Evolutionary conservation across 1,140 invertebrate species (phyloP).

Genomic region (Patella vulgata): DNA sequence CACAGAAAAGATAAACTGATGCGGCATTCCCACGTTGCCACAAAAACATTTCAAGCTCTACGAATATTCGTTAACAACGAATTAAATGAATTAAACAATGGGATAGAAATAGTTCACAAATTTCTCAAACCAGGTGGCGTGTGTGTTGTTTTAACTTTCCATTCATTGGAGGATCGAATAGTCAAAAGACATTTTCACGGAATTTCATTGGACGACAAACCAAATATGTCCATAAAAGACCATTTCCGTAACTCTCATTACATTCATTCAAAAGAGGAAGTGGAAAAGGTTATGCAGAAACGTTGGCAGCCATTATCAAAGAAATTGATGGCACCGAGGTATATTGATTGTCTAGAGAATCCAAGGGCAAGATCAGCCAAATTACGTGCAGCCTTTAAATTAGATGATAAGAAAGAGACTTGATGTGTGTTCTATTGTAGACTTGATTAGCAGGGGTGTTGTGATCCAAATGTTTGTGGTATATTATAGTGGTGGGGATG

Average conservation of each 20-base stretch:
- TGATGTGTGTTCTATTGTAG: neutral
- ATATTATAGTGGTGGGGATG: too few relatives aligned
- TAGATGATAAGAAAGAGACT: conserved; percentile 1
- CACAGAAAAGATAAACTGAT: conserved; percentile 75
- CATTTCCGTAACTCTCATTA: conserved; percentile 25
- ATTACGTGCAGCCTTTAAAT: conserved; percentile 81
- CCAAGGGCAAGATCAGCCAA: conserved; percentile 88
- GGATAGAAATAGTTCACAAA: conserved; percentile 79
- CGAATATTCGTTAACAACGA: conserved; percentile 98
- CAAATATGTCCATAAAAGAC: conserved; percentile 37
- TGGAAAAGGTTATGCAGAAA: conserved; percentile 72
- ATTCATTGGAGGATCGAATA: conserved; percentile 95
- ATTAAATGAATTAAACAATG: conserved; percentile 94
- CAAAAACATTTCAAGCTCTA: conserved; percentile 93
- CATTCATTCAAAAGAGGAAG: conserved; percentile 61
- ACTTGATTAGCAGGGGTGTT: conserved; percentile 9
- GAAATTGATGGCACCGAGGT: conserved; percentile 80
- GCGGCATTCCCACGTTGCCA: conserved; percentile 82
- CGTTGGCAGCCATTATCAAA: conserved; percentile 84
- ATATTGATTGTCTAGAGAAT: conserved; percentile 81
- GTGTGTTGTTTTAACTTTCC: conserved; percentile 87
- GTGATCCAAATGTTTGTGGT: neutral
- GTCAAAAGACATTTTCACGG: conserved; percentile 85
- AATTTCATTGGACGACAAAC: conserved; percentile 45
- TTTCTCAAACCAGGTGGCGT: conserved; percentile 82